Conservation (phyloP, 1,140 invertebrate genomes). For the Argopecten irradians region DNA sequence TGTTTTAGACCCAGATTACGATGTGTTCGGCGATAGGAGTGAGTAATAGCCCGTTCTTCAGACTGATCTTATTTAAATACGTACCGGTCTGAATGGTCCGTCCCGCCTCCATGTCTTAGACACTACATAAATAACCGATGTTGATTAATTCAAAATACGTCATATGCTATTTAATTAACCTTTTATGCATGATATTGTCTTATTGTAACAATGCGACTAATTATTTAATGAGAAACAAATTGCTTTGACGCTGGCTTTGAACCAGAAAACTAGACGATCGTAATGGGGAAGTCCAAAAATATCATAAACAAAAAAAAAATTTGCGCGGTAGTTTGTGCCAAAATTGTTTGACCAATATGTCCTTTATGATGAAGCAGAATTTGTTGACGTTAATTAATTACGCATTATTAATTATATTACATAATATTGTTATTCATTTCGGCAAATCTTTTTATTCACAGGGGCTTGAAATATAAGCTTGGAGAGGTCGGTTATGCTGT, state of each 20-base stretch:
- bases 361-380: neutral
- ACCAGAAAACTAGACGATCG: neutral
- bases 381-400: no score
- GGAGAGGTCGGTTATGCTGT: no score
- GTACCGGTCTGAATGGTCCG: neutral
- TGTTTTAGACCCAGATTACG: neutral
- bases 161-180: neutral
- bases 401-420: no score
- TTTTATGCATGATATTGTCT: neutral
- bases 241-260: neutral
- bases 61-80: neutral
- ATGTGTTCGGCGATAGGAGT: neutral
- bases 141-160: neutral
- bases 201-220: neutral
- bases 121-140: neutral
- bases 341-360: neutral
- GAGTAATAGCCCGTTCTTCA: neutral
- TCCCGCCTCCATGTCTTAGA: neutral
- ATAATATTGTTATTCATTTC: no score
- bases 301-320: neutral
- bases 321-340: neutral
- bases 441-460: no score
- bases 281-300: neutral
- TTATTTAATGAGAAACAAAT: constrained; percentile 19
- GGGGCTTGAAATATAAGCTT: no score